These are phyloP conservation scores for Euclidia mi DNA, from an alignment of 2,888 invertebrate genomes.

Conservation along the genomic window DNA sequence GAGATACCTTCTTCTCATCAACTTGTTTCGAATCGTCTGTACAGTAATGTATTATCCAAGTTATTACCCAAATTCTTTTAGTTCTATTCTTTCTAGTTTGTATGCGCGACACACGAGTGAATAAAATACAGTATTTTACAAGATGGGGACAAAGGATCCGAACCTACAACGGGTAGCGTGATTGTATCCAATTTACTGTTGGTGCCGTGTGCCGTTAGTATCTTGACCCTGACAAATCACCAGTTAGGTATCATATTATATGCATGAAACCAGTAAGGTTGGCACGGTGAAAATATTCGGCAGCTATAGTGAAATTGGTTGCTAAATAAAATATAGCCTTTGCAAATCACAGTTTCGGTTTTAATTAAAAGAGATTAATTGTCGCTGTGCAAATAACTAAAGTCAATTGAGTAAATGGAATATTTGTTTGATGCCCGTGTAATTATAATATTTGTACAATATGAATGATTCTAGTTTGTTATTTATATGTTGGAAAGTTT, in stretches of 20 bases:
- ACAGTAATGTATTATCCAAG: conserved; percentile 34
- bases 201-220: conserved; percentile 79
- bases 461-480: conserved; percentile 38
- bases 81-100: no score
- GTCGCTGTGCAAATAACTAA: conserved; percentile 30
- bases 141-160: conserved; percentile 73
- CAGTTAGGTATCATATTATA: conserved; percentile 65
- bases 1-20: conserved; percentile 76
- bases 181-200: conserved; percentile 80
- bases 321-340: conserved; percentile 27
- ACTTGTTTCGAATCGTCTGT: conserved; percentile 78
- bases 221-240: conserved; percentile 82
- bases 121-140: conserved; percentile 65
- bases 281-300: conserved; percentile 44
- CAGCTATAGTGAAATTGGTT: conserved; percentile 35
- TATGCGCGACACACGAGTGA: conserved; percentile 49
- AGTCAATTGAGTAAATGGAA: conserved; percentile 38
- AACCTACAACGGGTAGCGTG: conserved; percentile 81
- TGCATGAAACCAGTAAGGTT: conserved; percentile 63
- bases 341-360: conserved; percentile 31
- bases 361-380: conserved; percentile 44
- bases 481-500: conserved; percentile 44
- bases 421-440: conserved; percentile 36
- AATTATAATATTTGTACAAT: conserved; percentile 41
- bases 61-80: conserved; percentile 26